Percentiles rank a stretch among this genome's conserved stretches.
Conservation (phyloP, 2,888 invertebrate genomes). For the Lacanobia oleracea region DNA sequence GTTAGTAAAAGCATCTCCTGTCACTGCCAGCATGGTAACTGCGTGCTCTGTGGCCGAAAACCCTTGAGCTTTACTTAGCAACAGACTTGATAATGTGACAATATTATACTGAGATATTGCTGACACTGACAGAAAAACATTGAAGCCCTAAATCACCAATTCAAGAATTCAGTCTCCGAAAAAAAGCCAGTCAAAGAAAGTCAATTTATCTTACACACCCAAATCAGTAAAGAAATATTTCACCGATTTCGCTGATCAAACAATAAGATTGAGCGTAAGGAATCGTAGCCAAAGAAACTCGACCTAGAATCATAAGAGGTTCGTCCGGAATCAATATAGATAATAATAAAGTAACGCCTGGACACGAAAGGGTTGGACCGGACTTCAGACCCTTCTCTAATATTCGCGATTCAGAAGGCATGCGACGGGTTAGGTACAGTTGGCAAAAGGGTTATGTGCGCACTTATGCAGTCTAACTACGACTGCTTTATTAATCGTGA, state of each 20-base stretch:
- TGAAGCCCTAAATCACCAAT: neutral
- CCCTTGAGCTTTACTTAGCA: too few relatives aligned
- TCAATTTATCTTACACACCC: slow-evolving; percentile 21
- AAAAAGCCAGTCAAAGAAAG: slow-evolving; percentile 4
- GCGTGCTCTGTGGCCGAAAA: neutral
- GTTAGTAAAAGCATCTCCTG: too few relatives aligned
- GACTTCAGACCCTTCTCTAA: slow-evolving; percentile 60
- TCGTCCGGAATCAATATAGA: slow-evolving; percentile 60
- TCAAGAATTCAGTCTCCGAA: neutral
- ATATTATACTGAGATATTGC: neutral
- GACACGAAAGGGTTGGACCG: slow-evolving; percentile 46
- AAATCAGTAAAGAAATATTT: slow-evolving; percentile 46
- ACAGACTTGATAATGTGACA: neutral
- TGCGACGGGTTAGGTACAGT: slow-evolving; percentile 52
- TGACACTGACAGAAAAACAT: neutral
- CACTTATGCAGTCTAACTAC: neutral
- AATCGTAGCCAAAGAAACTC: slow-evolving; percentile 43
- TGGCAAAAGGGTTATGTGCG: neutral
- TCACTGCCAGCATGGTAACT: too few relatives aligned
- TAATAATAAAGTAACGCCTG: slow-evolving; percentile 59
- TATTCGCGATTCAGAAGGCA: slow-evolving; percentile 56
- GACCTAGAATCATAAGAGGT: slow-evolving; percentile 56
- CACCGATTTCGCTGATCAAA: slow-evolving; percentile 35
- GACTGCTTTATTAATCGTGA: neutral
- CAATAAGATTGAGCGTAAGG: slow-evolving; percentile 45